These are phyloP conservation scores for Apis mellifera DNA, from an alignment of 1,140 invertebrate species.

Conservation along the genomic window Amel_HAv3.1 CM009942.2:8352001-8352500, in stretches of 20 bases:
- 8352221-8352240: background rate
- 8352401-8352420: too few relatives aligned
- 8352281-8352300: background rate
- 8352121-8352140: slow-evolving; percentile 6
- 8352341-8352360: background rate
- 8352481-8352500: too few relatives aligned
- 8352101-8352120: slow-evolving; percentile 9
- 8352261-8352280: background rate
- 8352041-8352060: background rate
- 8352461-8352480: too few relatives aligned
- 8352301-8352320: too few relatives aligned
- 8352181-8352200: slow-evolving; percentile 1
- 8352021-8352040: background rate
- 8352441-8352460: too few relatives aligned
- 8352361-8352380: background rate
- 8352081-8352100: background rate
- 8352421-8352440: too few relatives aligned
- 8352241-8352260: background rate
- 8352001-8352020: background rate
- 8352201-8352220: background rate
- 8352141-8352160: background rate
- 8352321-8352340: background rate
- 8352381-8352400: background rate
- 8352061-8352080: slow-evolving; percentile 1
- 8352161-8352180: slow-evolving; percentile 15